phyloP scores from a whole-genome alignment of 2,888 invertebrate genomes.

The Morpho achilles region DNA sequence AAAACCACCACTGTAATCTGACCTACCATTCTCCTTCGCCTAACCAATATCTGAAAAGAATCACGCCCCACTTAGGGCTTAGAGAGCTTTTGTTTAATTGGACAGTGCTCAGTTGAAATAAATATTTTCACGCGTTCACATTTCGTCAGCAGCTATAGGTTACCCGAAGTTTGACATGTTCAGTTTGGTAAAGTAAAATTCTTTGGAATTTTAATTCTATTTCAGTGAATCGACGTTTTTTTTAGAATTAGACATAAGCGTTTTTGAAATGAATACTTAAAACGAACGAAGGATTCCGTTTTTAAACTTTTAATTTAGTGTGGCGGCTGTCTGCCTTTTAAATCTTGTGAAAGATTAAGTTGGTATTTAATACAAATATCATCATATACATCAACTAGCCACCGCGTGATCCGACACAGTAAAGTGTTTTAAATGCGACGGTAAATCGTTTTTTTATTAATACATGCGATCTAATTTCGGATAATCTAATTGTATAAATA shows the following conservation, averaged over 20 bases:
- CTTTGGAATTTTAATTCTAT: constrained; percentile 13
- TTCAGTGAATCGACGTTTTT: constrained; percentile 3
- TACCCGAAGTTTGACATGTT: constrained; percentile 24
- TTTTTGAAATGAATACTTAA: not conserved
- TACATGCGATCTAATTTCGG: too few species aligned
- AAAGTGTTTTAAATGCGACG: too few species aligned
- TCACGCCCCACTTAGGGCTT: constrained; percentile 4
- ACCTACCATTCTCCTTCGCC: constrained; percentile 26
- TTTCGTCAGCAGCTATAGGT: constrained; percentile 34
- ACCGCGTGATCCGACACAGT: too few species aligned
- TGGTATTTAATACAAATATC: too few species aligned
- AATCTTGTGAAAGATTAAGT: too few species aligned
- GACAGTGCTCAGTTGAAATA: constrained; percentile 18
- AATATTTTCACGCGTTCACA: constrained; percentile 32
- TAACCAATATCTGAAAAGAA: constrained; percentile 14
- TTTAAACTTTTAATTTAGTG: not conserved
- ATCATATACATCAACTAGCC: too few species aligned
- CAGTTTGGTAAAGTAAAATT: constrained; percentile 15
- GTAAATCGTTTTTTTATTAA: too few species aligned
- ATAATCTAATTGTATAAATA: too few species aligned
- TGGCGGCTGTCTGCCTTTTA: too few species aligned
- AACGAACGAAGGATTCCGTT: not conserved
- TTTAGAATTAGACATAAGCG: not conserved
- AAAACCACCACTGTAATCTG: constrained; percentile 37
- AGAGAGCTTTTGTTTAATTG: constrained; percentile 21